Conservation (phyloP, 2,113 vertebrate genomes). For the Macquaria australasica region DNA sequence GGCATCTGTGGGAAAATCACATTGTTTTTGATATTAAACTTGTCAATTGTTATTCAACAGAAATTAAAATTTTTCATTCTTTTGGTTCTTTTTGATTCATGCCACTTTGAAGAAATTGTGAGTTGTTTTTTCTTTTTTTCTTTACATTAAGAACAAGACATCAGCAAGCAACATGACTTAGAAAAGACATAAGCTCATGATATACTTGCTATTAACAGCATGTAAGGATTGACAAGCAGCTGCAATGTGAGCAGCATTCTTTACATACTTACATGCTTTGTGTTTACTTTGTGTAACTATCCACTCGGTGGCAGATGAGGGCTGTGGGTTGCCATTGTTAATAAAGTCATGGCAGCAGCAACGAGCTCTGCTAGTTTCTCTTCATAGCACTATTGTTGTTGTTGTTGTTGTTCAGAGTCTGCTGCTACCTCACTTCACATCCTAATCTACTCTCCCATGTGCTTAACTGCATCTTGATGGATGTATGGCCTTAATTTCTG, state of each 20-base stretch:
- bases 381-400: background rate
- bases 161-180: background rate
- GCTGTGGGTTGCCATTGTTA: conserved; percentile 2
- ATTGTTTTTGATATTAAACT: background rate
- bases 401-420: background rate
- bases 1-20: background rate
- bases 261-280: background rate
- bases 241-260: background rate
- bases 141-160: background rate
- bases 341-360: background rate
- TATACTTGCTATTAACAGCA: background rate
- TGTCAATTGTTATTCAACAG: background rate
- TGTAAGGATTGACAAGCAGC: background rate
- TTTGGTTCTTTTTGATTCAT: background rate
- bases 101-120: background rate
- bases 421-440: background rate
- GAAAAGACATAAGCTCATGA: background rate
- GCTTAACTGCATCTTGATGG: background rate
- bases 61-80: background rate
- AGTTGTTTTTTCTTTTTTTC: background rate
- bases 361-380: background rate
- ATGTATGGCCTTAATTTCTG: background rate
- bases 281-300: background rate
- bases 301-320: background rate
- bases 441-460: background rate